Evolutionary conservation across 2,113 vertebrate genomes (phyloP).

Genomic region (Arvicanthis niloticus): DNA sequence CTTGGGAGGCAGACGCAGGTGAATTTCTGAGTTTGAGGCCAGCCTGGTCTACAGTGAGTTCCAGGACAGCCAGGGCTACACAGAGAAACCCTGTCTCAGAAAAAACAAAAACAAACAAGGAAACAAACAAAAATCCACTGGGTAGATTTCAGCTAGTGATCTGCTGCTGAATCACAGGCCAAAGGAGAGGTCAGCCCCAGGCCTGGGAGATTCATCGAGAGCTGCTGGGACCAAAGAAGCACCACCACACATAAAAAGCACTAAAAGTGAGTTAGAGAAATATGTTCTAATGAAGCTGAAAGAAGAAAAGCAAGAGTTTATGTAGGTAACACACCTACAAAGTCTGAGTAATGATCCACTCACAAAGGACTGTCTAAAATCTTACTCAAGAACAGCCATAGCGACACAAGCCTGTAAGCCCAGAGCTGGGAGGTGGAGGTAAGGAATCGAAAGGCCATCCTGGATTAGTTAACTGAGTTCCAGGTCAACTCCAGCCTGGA

Average conservation of each 20-base stretch:
- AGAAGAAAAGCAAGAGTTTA: not conserved
- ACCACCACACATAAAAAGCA: not conserved
- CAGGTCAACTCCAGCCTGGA: not conserved
- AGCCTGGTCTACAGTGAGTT: no score
- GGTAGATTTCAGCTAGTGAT: not conserved
- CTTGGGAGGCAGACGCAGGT: no score
- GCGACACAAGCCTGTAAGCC: not conserved
- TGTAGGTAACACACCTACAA: not conserved
- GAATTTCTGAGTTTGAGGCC: no score
- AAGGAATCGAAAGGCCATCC: not conserved
- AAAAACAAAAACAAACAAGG: no score
- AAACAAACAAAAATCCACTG: no score
- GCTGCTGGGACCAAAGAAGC: not conserved
- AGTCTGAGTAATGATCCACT: constrained; percentile 12
- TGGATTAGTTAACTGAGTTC: not conserved
- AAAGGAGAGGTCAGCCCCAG: not conserved
- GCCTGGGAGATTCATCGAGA: not conserved
- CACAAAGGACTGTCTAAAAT: constrained; percentile 29
- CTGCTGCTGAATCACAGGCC: not conserved
- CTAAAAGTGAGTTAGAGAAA: not conserved
- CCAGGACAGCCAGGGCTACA: no score
- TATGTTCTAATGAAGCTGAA: not conserved
- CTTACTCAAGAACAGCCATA: not conserved
- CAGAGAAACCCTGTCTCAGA: no score
- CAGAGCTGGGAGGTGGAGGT: no score